These are phyloP conservation scores for Sarcophaga subvicina DNA, from an alignment of 2,888 invertebrate species.

Conservation along the genomic window DNA sequence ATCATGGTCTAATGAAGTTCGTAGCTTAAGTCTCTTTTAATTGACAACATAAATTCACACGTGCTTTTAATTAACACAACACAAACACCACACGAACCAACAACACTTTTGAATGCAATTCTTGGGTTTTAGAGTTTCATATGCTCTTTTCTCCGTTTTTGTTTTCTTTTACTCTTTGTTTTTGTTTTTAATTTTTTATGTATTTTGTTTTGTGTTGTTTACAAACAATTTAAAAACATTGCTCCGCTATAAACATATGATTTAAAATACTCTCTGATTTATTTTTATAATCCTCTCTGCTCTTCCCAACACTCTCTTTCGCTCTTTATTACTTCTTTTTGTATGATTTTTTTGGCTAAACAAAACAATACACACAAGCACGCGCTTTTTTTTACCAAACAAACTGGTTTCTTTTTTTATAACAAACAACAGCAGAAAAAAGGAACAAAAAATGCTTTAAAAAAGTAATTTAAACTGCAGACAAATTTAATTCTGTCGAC, in stretches of 20 bases:
- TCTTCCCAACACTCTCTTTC: conserved; percentile 22
- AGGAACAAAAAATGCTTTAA: conserved; percentile 23
- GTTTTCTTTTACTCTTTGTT: conserved; percentile 19
- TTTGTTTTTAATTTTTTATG: conserved; percentile 22
- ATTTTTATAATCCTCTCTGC: background rate
- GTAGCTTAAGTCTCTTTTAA: conserved; percentile 57
- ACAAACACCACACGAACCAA: background rate
- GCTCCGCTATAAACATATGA: conserved; percentile 32
- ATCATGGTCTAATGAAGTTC: conserved; percentile 13
- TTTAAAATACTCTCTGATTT: background rate
- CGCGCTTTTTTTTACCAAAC: conserved; percentile 64
- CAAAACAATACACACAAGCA: conserved; percentile 60
- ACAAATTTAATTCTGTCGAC: conserved; percentile 3
- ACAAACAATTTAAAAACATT: conserved; percentile 46
- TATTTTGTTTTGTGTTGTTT: conserved; percentile 42
- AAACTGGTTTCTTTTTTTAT: conserved; percentile 59
- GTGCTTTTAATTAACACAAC: conserved; percentile 34
- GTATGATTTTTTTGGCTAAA: conserved; percentile 50
- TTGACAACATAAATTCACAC: conserved; percentile 27
- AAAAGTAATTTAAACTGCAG: conserved; percentile 45
- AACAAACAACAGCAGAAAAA: conserved; percentile 8
- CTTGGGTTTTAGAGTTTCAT: background rate
- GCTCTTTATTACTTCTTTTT: conserved; percentile 29
- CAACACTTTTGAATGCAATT: background rate
- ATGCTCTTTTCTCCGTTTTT: conserved; percentile 1